phyloP scores from a whole-genome alignment of 2,888 invertebrate genomes.

The Drosophila setosimentum region DNA sequence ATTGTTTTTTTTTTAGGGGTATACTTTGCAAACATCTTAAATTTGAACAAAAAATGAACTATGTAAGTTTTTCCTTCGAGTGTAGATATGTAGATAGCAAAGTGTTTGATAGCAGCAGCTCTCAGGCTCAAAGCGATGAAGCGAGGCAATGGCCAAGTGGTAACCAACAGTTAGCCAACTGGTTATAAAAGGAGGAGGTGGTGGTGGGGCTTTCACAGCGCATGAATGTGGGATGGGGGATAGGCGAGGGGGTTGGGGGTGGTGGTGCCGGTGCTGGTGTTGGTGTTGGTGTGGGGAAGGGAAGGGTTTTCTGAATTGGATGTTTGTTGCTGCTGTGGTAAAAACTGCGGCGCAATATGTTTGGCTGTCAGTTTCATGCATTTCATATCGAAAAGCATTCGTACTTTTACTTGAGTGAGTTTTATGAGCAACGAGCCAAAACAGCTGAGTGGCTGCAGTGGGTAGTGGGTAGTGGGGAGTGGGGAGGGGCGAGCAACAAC shows the following conservation, averaged over 20 bases:
- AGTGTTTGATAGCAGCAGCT: constrained; percentile 36
- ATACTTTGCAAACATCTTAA: background rate
- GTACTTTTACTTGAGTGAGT: constrained; percentile 82
- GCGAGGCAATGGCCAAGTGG: constrained; percentile 56
- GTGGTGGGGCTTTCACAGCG: background rate
- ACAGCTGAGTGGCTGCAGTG: constrained; percentile 20
- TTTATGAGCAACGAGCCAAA: constrained; percentile 74
- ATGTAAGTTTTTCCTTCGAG: background rate
- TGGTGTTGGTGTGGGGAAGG: background rate
- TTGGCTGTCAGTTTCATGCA: constrained; percentile 80
- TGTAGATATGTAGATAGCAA: constrained; percentile 3
- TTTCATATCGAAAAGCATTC: constrained; percentile 81
- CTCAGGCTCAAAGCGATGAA: constrained; percentile 23
- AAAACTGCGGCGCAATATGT: constrained; percentile 79
- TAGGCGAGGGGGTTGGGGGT: background rate
- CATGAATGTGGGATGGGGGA: background rate
- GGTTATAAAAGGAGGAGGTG: constrained; percentile 39
- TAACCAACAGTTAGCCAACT: constrained; percentile 70
- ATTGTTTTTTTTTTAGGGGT: background rate
- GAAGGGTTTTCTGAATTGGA: constrained; percentile 8
- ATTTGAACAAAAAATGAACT: too few species aligned
- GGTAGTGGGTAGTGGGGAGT: too few species aligned
- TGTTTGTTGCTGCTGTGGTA: constrained; percentile 40
- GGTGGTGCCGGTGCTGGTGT: too few species aligned
- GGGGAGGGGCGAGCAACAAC: constrained; percentile 35